Evolutionary conservation across 2,888 invertebrate species (phyloP), one percentile per base, ranked within the genome.

Genomic region (Slavum lentiscoides): DNA sequence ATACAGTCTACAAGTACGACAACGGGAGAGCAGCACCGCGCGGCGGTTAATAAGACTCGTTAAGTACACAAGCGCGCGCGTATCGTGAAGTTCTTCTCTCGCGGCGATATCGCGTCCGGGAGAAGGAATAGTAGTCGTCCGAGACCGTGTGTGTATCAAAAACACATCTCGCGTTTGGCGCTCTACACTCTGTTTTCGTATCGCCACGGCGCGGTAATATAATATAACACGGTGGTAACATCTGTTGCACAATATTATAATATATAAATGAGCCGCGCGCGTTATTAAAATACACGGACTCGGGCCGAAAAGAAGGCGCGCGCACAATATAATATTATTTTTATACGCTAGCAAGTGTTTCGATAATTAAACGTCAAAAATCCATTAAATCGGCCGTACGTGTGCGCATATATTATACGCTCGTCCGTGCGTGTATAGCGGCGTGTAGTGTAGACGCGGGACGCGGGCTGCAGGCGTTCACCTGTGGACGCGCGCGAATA

Each of bases 331-430:
- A 30, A 30, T 30, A 30, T 30, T 30, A 30, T 30, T 30, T 30
- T 30, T 30, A 30, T 30, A 30, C 30, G 30, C 30, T 1, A 30
- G 59, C 23, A 8, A 23, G 43, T 21, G 53, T 53, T 17, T 37
- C 21, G 23, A 58, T 75, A 75, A 75, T 75, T 67, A 75, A 75
- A 75, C 66, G 74, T 75, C 66, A 58, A 75, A 66, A 67, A 58
- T 39, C 66, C 74, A 67, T 75, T 75, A 74, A 64, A 64, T 74
- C 53, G 53, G 49, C 19, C 30, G 4, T 30, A 30, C 30, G n/a
- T 53, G 6, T 19, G 6, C 55, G 19, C 19, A 8, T 15, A 15
- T 13, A 13, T 53, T 53, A 17, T 53, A 53, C 55, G 19, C 11
- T 55, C 17, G 55, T 19, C 55, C 55, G 55, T 17, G 19, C 19